Conservation (phyloP, 1,140 invertebrate species). For the Saccostrea cuccullata region DNA sequence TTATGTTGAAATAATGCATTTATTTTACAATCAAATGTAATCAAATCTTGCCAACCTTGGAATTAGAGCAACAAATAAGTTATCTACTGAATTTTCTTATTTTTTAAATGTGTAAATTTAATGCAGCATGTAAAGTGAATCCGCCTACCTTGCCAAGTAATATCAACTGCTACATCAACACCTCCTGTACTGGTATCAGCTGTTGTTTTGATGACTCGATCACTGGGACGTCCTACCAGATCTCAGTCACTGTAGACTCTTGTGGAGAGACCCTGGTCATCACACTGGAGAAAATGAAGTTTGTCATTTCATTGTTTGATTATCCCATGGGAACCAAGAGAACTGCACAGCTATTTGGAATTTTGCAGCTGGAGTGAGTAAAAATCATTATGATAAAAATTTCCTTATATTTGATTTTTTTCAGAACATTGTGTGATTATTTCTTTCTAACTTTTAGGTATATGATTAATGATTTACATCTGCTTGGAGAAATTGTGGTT, state of each 20-base stretch:
- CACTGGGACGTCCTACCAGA: conserved; percentile 12
- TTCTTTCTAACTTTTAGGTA: neutral
- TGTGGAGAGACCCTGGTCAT: conserved; percentile 23
- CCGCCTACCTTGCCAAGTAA: neutral
- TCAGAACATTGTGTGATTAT: neutral
- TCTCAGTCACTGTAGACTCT: conserved; percentile 35
- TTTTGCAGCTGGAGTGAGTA: conserved; percentile 29
- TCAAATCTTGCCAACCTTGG: too few species aligned
- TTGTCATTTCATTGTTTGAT: conserved; percentile 15
- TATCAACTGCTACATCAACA: conserved; percentile 20
- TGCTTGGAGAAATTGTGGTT: neutral
- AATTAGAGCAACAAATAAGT: too few species aligned
- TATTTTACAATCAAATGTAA: too few species aligned
- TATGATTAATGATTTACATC: neutral
- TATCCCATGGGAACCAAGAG: conserved; percentile 34
- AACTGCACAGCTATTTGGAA: conserved; percentile 7
- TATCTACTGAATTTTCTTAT: too few species aligned
- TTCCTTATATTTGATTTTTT: too few species aligned
- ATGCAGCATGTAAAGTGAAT: neutral
- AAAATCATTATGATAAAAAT: too few species aligned
- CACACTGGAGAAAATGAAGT: conserved; percentile 26
- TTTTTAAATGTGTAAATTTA: neutral
- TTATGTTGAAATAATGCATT: too few species aligned
- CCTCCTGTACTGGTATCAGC: neutral
- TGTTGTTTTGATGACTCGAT: conserved; percentile 26